Conservation (phyloP, 2,113 vertebrate species). For the Psilopsiagon aymara region DNA sequence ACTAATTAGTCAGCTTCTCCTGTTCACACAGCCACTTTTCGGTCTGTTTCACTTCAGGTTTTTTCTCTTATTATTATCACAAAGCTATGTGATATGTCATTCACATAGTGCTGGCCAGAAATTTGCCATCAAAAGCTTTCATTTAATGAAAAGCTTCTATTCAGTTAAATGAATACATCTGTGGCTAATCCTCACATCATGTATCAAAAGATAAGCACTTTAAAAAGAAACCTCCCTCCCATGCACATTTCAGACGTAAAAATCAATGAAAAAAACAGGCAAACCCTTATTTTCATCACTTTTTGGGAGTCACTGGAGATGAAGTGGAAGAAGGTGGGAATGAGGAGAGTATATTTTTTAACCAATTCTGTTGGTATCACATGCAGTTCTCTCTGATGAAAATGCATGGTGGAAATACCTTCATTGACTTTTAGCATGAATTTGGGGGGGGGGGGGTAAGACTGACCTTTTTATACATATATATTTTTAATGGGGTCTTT, state of each 20-base stretch:
- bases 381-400: background rate
- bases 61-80: background rate
- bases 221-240: background rate
- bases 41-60: background rate
- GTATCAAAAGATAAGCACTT: background rate
- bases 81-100: background rate
- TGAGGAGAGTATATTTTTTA: background rate
- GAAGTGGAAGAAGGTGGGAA: background rate
- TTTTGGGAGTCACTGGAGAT: background rate
- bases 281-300: background rate
- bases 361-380: background rate
- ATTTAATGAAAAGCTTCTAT: background rate
- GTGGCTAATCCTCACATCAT: background rate
- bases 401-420: background rate
- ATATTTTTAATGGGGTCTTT: background rate
- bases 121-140: background rate
- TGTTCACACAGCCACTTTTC: background rate
- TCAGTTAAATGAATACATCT: conserved; percentile 4
- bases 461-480: background rate
- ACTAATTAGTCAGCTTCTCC: background rate
- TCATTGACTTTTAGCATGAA: background rate
- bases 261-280: background rate
- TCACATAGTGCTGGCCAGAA: background rate
- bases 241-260: background rate
- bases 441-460: background rate